phyloP scores from a whole-genome alignment of 2,113 vertebrate species.

The Centrocercus urophasianus region DNA sequence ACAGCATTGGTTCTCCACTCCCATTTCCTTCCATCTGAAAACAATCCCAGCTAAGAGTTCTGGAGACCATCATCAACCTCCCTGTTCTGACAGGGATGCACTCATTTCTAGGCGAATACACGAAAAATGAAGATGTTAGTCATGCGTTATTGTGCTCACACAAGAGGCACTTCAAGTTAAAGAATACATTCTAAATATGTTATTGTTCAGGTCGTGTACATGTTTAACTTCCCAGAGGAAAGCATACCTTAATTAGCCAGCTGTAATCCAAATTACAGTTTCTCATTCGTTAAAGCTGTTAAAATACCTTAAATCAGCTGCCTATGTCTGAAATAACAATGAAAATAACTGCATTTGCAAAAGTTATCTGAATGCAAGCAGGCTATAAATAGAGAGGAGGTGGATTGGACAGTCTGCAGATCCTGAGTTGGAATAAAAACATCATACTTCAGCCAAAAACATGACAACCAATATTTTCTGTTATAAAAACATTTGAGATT shows the following conservation, averaged over 20 bases:
- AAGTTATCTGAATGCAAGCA: conserved; percentile 61
- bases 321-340: conserved; percentile 57
- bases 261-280: conserved; percentile 66
- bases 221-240: conserved; percentile 64
- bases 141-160: conserved; percentile 38
- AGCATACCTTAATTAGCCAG: conserved; percentile 66
- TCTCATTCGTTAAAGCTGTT: conserved; percentile 67
- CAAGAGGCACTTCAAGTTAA: conserved; percentile 51
- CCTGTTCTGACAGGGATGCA: not conserved
- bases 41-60: not conserved
- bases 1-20: not conserved
- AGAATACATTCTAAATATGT: conserved; percentile 53
- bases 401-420: conserved; percentile 76
- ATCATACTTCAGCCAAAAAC: conserved; percentile 76
- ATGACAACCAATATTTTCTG: conserved; percentile 79
- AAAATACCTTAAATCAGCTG: conserved; percentile 68
- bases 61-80: conserved; percentile 16
- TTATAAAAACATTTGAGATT: conserved; percentile 79
- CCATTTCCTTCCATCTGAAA: conserved; percentile 60
- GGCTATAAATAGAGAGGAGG: conserved; percentile 77
- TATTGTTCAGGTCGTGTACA: conserved; percentile 22
- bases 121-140: conserved; percentile 33
- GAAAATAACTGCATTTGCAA: conserved; percentile 62
- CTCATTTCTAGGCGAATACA: conserved; percentile 7
- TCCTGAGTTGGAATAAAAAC: conserved; percentile 78